A percentile compares a stretch with the other conserved stretches of the same genome.
Conservation (phyloP, 2,888 invertebrate genomes). For the Bellardia bayeri region DNA sequence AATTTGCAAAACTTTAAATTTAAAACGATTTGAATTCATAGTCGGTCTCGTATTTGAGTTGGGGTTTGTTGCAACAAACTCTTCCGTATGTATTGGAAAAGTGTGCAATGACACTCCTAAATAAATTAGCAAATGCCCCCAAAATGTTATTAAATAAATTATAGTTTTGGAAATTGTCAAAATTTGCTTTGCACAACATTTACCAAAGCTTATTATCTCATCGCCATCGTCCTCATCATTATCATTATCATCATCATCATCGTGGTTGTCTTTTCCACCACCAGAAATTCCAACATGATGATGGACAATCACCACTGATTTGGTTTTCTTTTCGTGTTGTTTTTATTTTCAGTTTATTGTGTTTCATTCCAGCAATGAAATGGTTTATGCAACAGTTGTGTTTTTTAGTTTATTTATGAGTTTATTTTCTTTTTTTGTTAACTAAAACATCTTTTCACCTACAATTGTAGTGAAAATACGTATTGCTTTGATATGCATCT, state of each 20-base stretch:
- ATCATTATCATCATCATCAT: neutral
- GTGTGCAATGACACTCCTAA: slow-evolving; percentile 57
- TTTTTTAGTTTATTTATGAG: slow-evolving; percentile 48
- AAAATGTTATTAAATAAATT: slow-evolving; percentile 41
- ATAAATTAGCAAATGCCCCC: slow-evolving; percentile 47
- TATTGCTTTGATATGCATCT: slow-evolving; percentile 33
- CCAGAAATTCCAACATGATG: neutral
- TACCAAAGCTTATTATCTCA: neutral
- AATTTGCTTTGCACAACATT: slow-evolving; percentile 28
- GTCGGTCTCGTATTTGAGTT: neutral
- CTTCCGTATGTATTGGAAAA: slow-evolving; percentile 1
- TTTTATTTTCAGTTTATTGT: neutral
- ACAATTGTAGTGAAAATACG: slow-evolving; percentile 52
- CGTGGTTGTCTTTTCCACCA: slow-evolving; percentile 24
- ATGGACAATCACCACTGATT: slow-evolving; percentile 42
- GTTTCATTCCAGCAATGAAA: slow-evolving; percentile 36
- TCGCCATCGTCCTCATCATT: neutral
- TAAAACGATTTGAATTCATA: neutral
- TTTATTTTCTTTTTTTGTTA: slow-evolving; percentile 38
- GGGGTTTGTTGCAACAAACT: slow-evolving; percentile 12
- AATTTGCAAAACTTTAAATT: slow-evolving; percentile 7
- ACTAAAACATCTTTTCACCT: slow-evolving; percentile 63
- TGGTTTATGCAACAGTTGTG: slow-evolving; percentile 68
- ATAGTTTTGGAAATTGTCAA: slow-evolving; percentile 49
- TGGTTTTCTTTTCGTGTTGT: slow-evolving; percentile 19